A percentile compares a stretch with the other conserved stretches of the same genome.
These are phyloP conservation scores for honey bee (Apis mellifera) DNA, from an alignment of 1,140 invertebrate species.

Conservation along the genomic window DNA sequence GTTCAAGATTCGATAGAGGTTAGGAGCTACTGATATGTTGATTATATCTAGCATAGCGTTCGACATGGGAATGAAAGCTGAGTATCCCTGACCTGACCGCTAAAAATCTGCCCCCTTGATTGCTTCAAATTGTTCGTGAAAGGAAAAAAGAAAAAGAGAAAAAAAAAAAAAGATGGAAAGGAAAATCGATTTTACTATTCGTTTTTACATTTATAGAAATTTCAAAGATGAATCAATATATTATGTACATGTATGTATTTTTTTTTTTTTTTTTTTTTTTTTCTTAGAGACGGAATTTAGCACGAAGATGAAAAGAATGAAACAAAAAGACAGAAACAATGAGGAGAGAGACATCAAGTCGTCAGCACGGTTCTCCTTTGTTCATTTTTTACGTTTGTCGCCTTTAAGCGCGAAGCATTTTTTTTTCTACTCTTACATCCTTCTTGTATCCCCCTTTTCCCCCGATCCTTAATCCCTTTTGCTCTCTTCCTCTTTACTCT, in stretches of 20 bases:
- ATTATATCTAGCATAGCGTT: constrained; percentile 70
- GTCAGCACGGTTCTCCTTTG: constrained; percentile 45
- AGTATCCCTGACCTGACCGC: constrained; percentile 59
- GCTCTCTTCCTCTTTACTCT: background rate
- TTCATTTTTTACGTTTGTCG: constrained; percentile 43
- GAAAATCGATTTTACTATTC: constrained; percentile 50
- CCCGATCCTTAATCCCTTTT: background rate
- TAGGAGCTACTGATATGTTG: constrained; percentile 64
- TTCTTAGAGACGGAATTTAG: constrained; percentile 26
- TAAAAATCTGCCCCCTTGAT: constrained; percentile 58
- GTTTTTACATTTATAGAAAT: constrained; percentile 35
- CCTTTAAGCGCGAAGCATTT: background rate
- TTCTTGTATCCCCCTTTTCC: background rate
- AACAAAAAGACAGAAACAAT: constrained; percentile 43
- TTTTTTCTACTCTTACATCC: constrained; percentile 12
- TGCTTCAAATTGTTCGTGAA: constrained; percentile 54
- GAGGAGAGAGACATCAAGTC: constrained; percentile 53
- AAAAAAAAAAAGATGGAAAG: constrained; percentile 36
- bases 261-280: background rate
- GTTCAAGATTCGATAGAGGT: constrained; percentile 55
- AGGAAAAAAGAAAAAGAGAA: constrained; percentile 18
- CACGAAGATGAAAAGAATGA: constrained; percentile 31
- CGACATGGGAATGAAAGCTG: constrained; percentile 74
- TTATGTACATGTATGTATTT: background rate
- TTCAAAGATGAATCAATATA: constrained; percentile 29